Evolutionary conservation across 1,140 invertebrate species (phyloP).

Genomic region (Papilio xuthus): DNA sequence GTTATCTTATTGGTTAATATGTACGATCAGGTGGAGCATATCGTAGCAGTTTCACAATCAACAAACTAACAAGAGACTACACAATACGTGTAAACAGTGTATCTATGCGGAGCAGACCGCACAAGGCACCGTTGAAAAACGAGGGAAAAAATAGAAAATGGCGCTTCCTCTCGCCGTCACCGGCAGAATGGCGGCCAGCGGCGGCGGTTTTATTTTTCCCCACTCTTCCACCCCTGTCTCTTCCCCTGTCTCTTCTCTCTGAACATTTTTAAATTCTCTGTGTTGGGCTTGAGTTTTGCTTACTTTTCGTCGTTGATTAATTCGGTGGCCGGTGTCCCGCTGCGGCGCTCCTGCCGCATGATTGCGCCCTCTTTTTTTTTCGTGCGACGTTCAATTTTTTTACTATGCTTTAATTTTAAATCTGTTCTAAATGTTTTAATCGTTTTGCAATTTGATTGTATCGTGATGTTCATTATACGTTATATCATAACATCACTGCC

Average conservation of each 20-base stretch:
- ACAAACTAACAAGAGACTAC: slow-evolving; percentile 25
- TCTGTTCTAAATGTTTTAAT: slow-evolving; percentile 28
- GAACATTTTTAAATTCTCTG: slow-evolving; percentile 64
- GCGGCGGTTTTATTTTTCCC: slow-evolving; percentile 65
- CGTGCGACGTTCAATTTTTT: slow-evolving; percentile 41
- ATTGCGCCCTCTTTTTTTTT: slow-evolving; percentile 66
- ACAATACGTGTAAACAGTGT: slow-evolving; percentile 42
- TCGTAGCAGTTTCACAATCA: not conserved
- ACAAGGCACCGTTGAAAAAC: slow-evolving; percentile 60
- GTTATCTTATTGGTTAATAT: not conserved
- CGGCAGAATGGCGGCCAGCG: slow-evolving; percentile 68
- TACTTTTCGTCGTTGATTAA: slow-evolving; percentile 74
- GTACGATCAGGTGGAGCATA: not conserved
- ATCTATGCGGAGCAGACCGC: slow-evolving; percentile 38
- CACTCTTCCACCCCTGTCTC: slow-evolving; percentile 65
- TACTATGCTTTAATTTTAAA: slow-evolving; percentile 33
- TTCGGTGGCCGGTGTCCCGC: slow-evolving; percentile 69
- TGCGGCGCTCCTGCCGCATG: slow-evolving; percentile 65
- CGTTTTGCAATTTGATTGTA: not conserved
- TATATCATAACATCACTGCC: not conserved
- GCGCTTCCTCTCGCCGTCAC: slow-evolving; percentile 70
- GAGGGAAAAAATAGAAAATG: slow-evolving; percentile 69
- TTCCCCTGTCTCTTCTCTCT: slow-evolving; percentile 52
- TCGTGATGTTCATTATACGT: not conserved
- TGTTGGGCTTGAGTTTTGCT: slow-evolving; percentile 61